Evolutionary conservation across 2,113 vertebrate species (phyloP).

Genomic region (Gulo gulo): DNA sequence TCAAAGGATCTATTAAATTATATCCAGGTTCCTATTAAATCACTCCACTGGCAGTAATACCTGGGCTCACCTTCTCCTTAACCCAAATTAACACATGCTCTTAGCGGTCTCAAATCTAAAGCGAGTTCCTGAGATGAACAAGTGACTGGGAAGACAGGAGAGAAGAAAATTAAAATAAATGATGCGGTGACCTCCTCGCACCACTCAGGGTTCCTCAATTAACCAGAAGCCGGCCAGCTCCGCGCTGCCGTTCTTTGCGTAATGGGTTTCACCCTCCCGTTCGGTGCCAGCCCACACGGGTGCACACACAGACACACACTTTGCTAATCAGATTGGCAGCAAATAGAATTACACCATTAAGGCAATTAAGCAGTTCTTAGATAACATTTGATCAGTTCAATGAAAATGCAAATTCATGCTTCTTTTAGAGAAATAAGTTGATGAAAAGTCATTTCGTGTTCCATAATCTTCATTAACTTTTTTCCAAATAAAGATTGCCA

Average conservation of each 20-base stretch:
- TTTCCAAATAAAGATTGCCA: conserved; percentile 24
- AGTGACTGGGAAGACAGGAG: conserved; percentile 64
- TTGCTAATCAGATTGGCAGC: conserved; percentile 85
- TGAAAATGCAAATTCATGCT: conserved; percentile 80
- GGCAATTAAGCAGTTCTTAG: conserved; percentile 84
- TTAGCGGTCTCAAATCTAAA: conserved; percentile 76
- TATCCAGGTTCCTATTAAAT: conserved; percentile 82
- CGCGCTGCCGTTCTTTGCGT: conserved; percentile 31
- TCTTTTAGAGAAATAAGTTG: conserved; percentile 73
- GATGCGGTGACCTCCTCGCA: conserved; percentile 72
- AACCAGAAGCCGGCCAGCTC: conserved; percentile 51
- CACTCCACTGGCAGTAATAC: conserved; percentile 72
- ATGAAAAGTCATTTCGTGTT: conserved; percentile 55
- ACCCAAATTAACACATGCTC: conserved; percentile 85
- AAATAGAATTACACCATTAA: conserved; percentile 88
- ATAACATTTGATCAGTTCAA: conserved; percentile 82
- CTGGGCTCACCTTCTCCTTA: conserved; percentile 82
- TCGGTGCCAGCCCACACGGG: conserved; percentile 60
- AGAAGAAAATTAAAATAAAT: conserved; percentile 68
- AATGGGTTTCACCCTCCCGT: conserved; percentile 64
- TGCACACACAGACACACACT: conserved; percentile 61
- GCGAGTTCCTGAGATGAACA: conserved; percentile 74
- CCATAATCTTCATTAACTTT: conserved; percentile 53
- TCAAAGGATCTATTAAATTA: conserved; percentile 84
- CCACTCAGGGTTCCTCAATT: conserved; percentile 61